phyloP scores from a whole-genome alignment of 2,888 invertebrate species.

The Lochmaea crataegi region DNA sequence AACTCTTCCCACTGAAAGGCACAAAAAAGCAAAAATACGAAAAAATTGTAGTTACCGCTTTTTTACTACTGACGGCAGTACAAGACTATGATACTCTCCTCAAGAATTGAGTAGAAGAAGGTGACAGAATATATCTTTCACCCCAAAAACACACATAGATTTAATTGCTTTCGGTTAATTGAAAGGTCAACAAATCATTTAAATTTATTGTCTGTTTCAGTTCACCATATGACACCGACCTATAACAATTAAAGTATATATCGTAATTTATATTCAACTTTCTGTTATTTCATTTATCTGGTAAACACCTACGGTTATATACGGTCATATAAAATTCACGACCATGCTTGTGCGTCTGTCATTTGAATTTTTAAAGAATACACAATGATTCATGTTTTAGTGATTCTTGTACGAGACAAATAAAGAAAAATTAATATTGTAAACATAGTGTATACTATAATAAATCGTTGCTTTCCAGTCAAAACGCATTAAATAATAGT shows the following conservation, averaged over 20 bases:
- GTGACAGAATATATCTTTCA: too few species aligned
- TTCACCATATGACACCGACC: neutral
- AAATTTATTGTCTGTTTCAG: conserved; percentile 7
- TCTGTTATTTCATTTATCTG: conserved; percentile 10
- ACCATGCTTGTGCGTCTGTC: conserved; percentile 17
- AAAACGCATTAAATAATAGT: conserved; percentile 29
- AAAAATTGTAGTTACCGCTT: too few species aligned
- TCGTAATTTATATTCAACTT: conserved; percentile 13
- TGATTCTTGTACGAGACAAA: conserved; percentile 15
- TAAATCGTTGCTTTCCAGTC: conserved; percentile 22
- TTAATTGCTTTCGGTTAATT: too few species aligned
- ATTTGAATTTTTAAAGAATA: conserved; percentile 16
- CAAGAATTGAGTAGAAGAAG: too few species aligned
- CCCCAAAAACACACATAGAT: neutral
- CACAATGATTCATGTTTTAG: conserved; percentile 13
- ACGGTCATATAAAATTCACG: conserved; percentile 19
- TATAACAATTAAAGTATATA: conserved; percentile 14
- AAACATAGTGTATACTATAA: conserved; percentile 20
- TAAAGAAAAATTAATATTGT: conserved; percentile 19
- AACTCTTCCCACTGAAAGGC: too few species aligned
- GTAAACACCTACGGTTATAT: conserved; percentile 16
- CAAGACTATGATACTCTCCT: too few species aligned
- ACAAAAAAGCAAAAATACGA: too few species aligned
- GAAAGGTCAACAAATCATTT: neutral
- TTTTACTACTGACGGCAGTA: too few species aligned